Percentiles rank a stretch among this genome's conserved stretches.
Evolutionary conservation across 53 echinoderm and acorn worm genomes (phyloP).

Genomic region (Luidia sarsii): DNA sequence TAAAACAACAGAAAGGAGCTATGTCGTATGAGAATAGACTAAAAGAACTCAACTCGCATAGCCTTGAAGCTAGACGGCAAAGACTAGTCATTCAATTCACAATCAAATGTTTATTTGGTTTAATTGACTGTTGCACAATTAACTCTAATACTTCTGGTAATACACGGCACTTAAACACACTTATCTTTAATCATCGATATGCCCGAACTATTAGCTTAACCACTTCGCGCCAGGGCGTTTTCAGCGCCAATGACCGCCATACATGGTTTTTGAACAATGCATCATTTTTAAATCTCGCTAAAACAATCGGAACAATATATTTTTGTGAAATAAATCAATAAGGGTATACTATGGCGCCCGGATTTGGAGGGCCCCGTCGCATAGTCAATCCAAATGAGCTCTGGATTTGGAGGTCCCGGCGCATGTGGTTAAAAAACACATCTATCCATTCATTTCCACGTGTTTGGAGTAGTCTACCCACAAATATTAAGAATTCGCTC

Average conservation of each 20-base stretch:
- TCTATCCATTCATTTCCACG: not conserved
- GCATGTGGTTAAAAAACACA: too few relatives aligned
- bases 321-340: too few relatives aligned
- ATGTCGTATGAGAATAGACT: conserved; percentile 7
- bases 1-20: conserved; percentile 10
- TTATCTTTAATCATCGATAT: conserved; percentile 1
- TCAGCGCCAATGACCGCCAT: too few relatives aligned
- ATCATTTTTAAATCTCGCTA: too few relatives aligned
- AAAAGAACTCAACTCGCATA: not conserved
- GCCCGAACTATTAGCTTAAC: too few relatives aligned
- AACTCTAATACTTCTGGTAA: not conserved
- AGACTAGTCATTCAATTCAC: not conserved
- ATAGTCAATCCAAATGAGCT: too few relatives aligned
- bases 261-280: too few relatives aligned
- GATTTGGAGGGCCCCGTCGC: too few relatives aligned
- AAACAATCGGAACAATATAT: too few relatives aligned
- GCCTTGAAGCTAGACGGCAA: conserved; percentile 7
- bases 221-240: too few relatives aligned
- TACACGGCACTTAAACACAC: not conserved
- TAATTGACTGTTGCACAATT: not conserved
- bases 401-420: too few relatives aligned
- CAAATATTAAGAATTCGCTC: not conserved
- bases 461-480: not conserved
- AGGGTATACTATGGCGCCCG: too few relatives aligned
- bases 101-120: conserved; percentile 7